Evolutionary conservation across 2,888 invertebrate genomes (phyloP).

Genomic region (Rhingia rostrata): DNA sequence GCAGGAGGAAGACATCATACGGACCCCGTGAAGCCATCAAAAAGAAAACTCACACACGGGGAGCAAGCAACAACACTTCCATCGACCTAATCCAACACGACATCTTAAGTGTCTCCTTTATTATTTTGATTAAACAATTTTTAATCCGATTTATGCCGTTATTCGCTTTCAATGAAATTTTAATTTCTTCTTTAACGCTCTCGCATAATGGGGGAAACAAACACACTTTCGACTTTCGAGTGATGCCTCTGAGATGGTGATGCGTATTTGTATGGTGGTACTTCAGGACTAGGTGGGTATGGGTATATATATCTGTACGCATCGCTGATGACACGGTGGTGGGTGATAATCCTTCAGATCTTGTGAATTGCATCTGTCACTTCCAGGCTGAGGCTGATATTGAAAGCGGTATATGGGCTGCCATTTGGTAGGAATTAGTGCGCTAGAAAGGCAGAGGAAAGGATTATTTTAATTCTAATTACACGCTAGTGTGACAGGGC

Average conservation of each 20-base stretch:
- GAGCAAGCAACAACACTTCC: slow-evolving; percentile 14
- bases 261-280: slow-evolving; percentile 4
- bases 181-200: slow-evolving; percentile 57
- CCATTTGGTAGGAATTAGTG: slow-evolving; percentile 64
- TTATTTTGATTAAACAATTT: slow-evolving; percentile 77
- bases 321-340: slow-evolving; percentile 43
- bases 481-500: slow-evolving; percentile 55
- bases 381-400: slow-evolving; percentile 44
- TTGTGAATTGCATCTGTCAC: slow-evolving; percentile 73
- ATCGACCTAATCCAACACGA: slow-evolving; percentile 75
- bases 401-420: slow-evolving; percentile 46
- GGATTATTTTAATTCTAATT: slow-evolving; percentile 74
- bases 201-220: slow-evolving; percentile 48
- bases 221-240: neutral
- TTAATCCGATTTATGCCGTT: slow-evolving; percentile 75
- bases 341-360: slow-evolving; percentile 69
- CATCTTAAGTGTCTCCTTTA: slow-evolving; percentile 76
- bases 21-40: slow-evolving; percentile 25
- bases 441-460: slow-evolving; percentile 67
- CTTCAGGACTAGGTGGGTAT: neutral
- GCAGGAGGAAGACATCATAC: slow-evolving; percentile 15
- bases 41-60: neutral
- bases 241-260: neutral
- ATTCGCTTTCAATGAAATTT: slow-evolving; percentile 75
- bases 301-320: neutral